Base-by-base conservation (phyloP, 2,888 invertebrate species). In the Watsonalla binaria region DNA sequence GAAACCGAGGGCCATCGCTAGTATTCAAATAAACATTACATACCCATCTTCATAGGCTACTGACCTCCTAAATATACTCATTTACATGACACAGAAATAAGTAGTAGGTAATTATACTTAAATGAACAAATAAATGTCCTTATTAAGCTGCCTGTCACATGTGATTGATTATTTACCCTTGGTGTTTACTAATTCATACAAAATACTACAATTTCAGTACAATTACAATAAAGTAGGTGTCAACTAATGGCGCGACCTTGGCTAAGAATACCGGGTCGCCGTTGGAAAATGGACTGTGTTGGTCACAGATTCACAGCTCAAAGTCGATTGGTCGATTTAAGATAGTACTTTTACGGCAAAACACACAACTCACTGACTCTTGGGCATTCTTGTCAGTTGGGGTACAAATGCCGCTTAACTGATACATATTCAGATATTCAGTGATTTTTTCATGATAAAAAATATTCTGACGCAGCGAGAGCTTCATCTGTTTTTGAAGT, bases 171-270 rank as follows among this genome's bases (percentile, higher is more conserved):
- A 42, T 8, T 11, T 11, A 5, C 8, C 9, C 9, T 8, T 11
- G 42, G 11, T 42, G 42, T 11, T 42, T 42, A 42, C 42, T 42
- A 42, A 42, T 42, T 37, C 11, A 11, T 42, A 42, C 11, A 49
- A 48, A 14, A 35, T 39, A 37, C 49, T 49, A 9, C 11, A 49
- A 49, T 49, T 49, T 49, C 14, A 49, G 37, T 49, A 49, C 37
- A 49, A 49, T 49, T 42, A 42, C 42, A 11, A 42, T 42, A 42
- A 42, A 42, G 11, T 42, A 42, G 42, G 42, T 42, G 42, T 42
- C 42, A 42, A 42, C 9, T 42, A 42, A 8, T 8, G 11, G 5
- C 11, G 42, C 11, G 42, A 42, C 42, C 42, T 42, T 42, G 42
- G 42, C 42, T 11, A 42, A 42, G 42, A 42, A 11, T 42, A 11